These are phyloP conservation scores for Lates calcarifer DNA, from an alignment of 2,113 vertebrate genomes.

Conservation along the genomic window DNA sequence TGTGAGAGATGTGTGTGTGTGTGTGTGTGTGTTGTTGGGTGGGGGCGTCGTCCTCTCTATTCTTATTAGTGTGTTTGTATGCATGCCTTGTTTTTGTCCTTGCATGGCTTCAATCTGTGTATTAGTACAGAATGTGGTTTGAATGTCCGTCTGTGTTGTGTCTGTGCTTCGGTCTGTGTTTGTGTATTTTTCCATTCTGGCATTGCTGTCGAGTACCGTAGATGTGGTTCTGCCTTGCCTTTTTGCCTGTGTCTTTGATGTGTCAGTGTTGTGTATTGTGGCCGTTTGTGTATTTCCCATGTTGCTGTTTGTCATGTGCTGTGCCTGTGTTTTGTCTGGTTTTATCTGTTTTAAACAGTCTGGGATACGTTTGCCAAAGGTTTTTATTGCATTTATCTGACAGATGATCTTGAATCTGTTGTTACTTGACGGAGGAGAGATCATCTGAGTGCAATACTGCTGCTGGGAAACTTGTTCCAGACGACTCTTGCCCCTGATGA, in stretches of 20 bases:
- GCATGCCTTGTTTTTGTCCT: slow-evolving; percentile 65
- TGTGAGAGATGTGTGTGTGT: neutral
- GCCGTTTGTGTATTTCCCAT: slow-evolving; percentile 51
- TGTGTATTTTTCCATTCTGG: slow-evolving; percentile 19
- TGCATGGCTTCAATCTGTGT: slow-evolving; percentile 66
- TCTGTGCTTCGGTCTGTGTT: slow-evolving; percentile 35
- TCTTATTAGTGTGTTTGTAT: slow-evolving; percentile 59
- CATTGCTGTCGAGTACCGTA: slow-evolving; percentile 18
- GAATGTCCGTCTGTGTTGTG: slow-evolving; percentile 45
- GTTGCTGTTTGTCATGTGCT: slow-evolving; percentile 57
- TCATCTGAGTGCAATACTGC: slow-evolving; percentile 79
- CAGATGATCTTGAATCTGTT: slow-evolving; percentile 76
- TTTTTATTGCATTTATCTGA: slow-evolving; percentile 67
- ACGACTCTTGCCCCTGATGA: slow-evolving; percentile 64
- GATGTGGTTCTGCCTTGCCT: slow-evolving; percentile 51
- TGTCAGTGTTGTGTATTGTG: slow-evolving; percentile 70
- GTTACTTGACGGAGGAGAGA: slow-evolving; percentile 64
- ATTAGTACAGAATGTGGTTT: slow-evolving; percentile 29
- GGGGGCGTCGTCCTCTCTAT: neutral
- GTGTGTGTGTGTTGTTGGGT: slow-evolving; percentile 6
- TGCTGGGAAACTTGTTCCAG: slow-evolving; percentile 74
- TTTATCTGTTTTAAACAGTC: slow-evolving; percentile 72
- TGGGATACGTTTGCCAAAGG: slow-evolving; percentile 72
- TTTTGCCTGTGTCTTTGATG: slow-evolving; percentile 52
- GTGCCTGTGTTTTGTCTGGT: slow-evolving; percentile 72